Conservation (phyloP, 1,140 invertebrate species). For the Idris sp. region DNA sequence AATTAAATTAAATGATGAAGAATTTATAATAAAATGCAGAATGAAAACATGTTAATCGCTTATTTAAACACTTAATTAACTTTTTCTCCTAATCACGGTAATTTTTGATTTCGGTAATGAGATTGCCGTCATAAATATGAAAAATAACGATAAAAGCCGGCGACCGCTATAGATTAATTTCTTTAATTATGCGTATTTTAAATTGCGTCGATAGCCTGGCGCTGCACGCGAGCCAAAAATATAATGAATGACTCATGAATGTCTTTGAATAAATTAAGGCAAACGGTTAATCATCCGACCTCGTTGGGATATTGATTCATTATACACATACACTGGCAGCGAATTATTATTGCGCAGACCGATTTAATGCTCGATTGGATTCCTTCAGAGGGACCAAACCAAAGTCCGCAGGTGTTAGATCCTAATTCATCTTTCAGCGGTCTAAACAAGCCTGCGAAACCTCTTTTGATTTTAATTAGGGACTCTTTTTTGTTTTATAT, state of each 20-base stretch:
- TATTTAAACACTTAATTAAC: constrained; percentile 20
- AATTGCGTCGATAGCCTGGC: constrained; percentile 27
- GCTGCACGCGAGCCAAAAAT: constrained; percentile 42
- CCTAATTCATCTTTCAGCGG: constrained; percentile 58
- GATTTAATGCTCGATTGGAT: constrained; percentile 63
- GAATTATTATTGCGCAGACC: constrained; percentile 58
- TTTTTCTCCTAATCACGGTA: constrained; percentile 5
- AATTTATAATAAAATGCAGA: too few relatives aligned
- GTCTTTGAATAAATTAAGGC: constrained; percentile 59
- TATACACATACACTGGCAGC: constrained; percentile 45
- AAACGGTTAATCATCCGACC: constrained; percentile 46
- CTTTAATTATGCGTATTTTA: constrained; percentile 55
- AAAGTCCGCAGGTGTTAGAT: constrained; percentile 60
- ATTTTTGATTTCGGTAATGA: neutral
- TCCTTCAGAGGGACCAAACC: constrained; percentile 26
- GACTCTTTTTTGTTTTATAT: constrained; percentile 3
- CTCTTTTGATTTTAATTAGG: constrained; percentile 56
- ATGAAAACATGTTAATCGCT: constrained; percentile 8
- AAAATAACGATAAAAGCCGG: constrained; percentile 22
- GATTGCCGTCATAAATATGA: constrained; percentile 19
- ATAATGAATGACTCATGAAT: constrained; percentile 58
- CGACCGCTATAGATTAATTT: constrained; percentile 40
- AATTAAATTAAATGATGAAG: too few relatives aligned
- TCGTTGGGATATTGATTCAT: constrained; percentile 63
- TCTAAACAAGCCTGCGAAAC: constrained; percentile 50